These are phyloP conservation scores for Pluvialis apricaria DNA, from an alignment of 2,113 vertebrate species.

Conservation along the genomic window DNA sequence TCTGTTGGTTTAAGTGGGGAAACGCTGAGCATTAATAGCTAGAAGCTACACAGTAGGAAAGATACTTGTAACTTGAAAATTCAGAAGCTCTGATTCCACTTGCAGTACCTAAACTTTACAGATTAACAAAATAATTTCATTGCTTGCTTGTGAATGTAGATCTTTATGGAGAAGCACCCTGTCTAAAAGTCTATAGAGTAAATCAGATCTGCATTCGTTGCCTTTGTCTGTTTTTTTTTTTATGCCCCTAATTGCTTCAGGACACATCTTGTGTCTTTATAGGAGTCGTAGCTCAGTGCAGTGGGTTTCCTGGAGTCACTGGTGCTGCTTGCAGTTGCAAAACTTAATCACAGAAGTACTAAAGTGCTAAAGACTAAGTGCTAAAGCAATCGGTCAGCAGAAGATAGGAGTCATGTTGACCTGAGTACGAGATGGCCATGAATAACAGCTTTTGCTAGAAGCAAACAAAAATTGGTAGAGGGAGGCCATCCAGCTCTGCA, in stretches of 20 bases:
- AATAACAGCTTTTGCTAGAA: background rate
- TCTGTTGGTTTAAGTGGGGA: background rate
- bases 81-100: background rate
- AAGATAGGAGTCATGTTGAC: background rate
- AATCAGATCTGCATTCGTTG: background rate
- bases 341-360: background rate
- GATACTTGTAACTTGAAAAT: background rate
- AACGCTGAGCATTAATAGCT: background rate
- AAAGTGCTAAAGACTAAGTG: too few relatives aligned
- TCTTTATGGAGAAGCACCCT: background rate
- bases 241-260: background rate
- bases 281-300: background rate
- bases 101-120: background rate
- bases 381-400: background rate
- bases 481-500: background rate
- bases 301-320: background rate
- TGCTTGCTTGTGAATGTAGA: background rate
- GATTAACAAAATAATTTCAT: background rate
- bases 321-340: background rate
- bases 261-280: background rate
- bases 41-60: background rate
- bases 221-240: background rate
- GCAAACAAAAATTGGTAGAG: background rate
- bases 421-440: background rate
- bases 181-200: background rate